Conservation (phyloP, 2,797 vertebrate species). For the Cyprinella venusta region DNA sequence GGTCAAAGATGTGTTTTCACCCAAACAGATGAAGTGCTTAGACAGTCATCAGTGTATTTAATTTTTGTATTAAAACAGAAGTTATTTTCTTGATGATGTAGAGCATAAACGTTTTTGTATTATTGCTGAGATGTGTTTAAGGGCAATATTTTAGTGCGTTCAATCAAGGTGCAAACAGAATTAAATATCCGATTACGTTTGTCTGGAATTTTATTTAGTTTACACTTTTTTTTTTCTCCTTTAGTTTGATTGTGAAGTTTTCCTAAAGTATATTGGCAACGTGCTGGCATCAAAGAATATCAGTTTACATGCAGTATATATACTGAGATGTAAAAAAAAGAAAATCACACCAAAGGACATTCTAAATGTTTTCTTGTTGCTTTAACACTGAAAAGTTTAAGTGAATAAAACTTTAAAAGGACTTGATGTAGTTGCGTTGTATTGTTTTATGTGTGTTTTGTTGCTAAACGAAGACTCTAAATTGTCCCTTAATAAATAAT, state of each 20-base stretch:
- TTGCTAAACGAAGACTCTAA: constrained; percentile 25
- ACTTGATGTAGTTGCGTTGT: constrained; percentile 45
- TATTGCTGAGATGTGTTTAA: constrained; percentile 93
- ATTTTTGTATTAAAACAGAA: constrained; percentile 90
- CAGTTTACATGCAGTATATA: constrained; percentile 90
- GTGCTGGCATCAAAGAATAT: constrained; percentile 98
- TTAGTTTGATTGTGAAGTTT: constrained; percentile 86
- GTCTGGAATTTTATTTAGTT: constrained; percentile 72
- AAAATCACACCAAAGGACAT: constrained; percentile 99
- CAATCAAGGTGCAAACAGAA: constrained; percentile 79
- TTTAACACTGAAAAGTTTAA: constrained; percentile 96
- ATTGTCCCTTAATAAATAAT: constrained; percentile 27
- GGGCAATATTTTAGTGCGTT: constrained; percentile 88
- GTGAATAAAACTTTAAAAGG: constrained; percentile 92
- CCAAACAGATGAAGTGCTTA: constrained; percentile 78
- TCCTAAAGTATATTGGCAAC: constrained; percentile 90
- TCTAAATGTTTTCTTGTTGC: constrained; percentile 99
- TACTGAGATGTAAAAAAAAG: constrained; percentile 87
- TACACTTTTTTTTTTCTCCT: constrained; percentile 61
- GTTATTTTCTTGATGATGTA: constrained; percentile 92
- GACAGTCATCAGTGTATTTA: constrained; percentile 91
- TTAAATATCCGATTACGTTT: constrained; percentile 74
- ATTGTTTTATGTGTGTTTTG: constrained; percentile 54
- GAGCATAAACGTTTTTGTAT: constrained; percentile 95
- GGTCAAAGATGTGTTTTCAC: constrained; percentile 76